Evolutionary conservation across 1,140 invertebrate genomes (phyloP), one percentile per base, ranked within the genome.

Genomic region (Nymphalis io): DNA sequence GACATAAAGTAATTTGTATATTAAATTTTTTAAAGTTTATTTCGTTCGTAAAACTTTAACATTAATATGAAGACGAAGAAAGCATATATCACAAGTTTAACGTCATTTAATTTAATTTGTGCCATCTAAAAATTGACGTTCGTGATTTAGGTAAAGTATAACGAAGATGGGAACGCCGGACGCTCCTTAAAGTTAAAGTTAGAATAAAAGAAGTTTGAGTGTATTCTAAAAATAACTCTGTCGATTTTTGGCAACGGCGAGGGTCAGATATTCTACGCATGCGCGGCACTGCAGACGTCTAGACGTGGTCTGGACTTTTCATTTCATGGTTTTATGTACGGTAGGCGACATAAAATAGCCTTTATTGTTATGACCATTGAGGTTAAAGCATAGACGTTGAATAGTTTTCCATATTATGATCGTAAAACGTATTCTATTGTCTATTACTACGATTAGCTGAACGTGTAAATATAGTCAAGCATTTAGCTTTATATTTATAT

Each of bases 271-370:
- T 63, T 46, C 40, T 53, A 58, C 83, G 83, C 82, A 83, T 77
- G 83, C 78, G 82, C 63, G 61, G 23, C 55, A 57, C 59, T 62
- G 73, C 83, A 84, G 83, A 79, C 82, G 83, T 85, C 83, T 85
- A 85, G 83, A 85, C 83, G 60, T 78, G 78, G 79, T 76, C 76
- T 76, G 59, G 48, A 20, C 18, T 15, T 44, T 44, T 44, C 40
- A 44, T 44, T 44, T 13, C 18, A 53, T 21, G 48, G 20, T 53
- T 53, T 53, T 13, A 44, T n/a, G 20, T 21, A 21, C 20, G 44
- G 44, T 1, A 53, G 48, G 48, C 18, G 11, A 20, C 10, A 53
- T 21, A 16, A 8, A 33, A n/a, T 44, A 44, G 48, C 13, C 48
- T 21, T 20, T 53, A 53, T 53, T 53, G 13, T 15, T 53, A 53